Conservation (phyloP, 2,113 vertebrate genomes). For the Nibea albiflora region DNA sequence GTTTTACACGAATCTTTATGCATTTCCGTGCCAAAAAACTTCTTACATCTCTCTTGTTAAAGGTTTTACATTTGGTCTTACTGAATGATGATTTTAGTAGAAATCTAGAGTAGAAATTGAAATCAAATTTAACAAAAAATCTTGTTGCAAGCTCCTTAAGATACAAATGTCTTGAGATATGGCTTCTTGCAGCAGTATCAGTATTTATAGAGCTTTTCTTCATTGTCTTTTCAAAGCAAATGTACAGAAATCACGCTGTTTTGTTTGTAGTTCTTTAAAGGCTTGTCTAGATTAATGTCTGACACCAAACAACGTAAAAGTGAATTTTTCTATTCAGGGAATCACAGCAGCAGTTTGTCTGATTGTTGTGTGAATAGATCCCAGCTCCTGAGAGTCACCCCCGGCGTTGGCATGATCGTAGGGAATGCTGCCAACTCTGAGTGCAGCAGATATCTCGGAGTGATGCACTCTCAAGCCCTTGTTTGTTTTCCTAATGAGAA, state of each 20-base stretch:
- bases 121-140: background rate
- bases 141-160: too few species aligned
- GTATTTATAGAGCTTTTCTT: background rate
- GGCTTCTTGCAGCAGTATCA: background rate
- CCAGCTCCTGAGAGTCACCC: slow-evolving; percentile 23
- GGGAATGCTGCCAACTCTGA: slow-evolving; percentile 46
- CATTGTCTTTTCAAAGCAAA: background rate
- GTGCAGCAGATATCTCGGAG: slow-evolving; percentile 46
- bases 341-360: background rate
- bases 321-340: background rate
- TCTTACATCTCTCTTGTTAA: background rate
- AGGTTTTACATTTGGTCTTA: background rate
- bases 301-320: background rate
- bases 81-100: background rate
- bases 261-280: background rate
- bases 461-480: slow-evolving; percentile 48
- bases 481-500: slow-evolving; percentile 69
- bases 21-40: background rate
- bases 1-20: slow-evolving; percentile 4
- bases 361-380: slow-evolving; percentile 12
- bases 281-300: background rate
- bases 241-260: background rate
- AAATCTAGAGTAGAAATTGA: background rate
- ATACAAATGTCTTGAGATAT: too few species aligned
- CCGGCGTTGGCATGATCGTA: slow-evolving; percentile 40